phyloP scores from a whole-genome alignment of 2,113 vertebrate genomes.

The Mustela lutreola region DNA sequence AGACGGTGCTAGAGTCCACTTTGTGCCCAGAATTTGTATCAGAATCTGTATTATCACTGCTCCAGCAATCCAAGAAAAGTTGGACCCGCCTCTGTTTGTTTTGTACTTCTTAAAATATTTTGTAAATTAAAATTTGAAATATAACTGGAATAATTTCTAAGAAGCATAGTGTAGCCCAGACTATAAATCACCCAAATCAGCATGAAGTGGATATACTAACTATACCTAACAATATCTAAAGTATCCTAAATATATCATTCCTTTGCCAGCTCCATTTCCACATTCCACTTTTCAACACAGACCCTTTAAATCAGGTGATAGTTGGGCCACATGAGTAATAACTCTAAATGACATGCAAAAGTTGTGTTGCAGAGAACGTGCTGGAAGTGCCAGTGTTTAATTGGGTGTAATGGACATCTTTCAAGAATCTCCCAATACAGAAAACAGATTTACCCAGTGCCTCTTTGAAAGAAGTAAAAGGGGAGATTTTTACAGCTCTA shows the following conservation, averaged over 20 bases:
- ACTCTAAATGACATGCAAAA: slow-evolving; percentile 59
- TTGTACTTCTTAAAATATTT: slow-evolving; percentile 76
- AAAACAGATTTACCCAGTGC: slow-evolving; percentile 50
- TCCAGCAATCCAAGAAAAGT: slow-evolving; percentile 58
- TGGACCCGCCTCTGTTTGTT: slow-evolving; percentile 77
- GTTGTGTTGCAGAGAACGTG: slow-evolving; percentile 27
- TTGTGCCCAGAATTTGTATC: slow-evolving; percentile 68
- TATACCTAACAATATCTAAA: slow-evolving; percentile 74
- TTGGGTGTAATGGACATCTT: slow-evolving; percentile 26
- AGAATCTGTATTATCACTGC: background rate
- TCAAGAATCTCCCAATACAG: slow-evolving; percentile 51
- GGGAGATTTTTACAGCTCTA: slow-evolving; percentile 57
- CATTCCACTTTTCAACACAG: slow-evolving; percentile 46
- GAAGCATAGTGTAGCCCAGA: slow-evolving; percentile 46
- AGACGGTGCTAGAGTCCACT: slow-evolving; percentile 23
- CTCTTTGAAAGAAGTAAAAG: slow-evolving; percentile 20
- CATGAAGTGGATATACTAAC: slow-evolving; percentile 68
- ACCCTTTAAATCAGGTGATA: slow-evolving; percentile 61
- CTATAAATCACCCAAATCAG: slow-evolving; percentile 66
- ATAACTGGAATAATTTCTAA: slow-evolving; percentile 71
- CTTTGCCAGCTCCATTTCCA: slow-evolving; percentile 65
- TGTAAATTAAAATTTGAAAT: slow-evolving; percentile 73
- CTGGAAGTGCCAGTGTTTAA: background rate
- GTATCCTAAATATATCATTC: slow-evolving; percentile 68
- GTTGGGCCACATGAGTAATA: slow-evolving; percentile 54